Evolutionary conservation across 1,140 invertebrate species (phyloP).

Genomic region (Ceratoteleas bidentatus): DNA sequence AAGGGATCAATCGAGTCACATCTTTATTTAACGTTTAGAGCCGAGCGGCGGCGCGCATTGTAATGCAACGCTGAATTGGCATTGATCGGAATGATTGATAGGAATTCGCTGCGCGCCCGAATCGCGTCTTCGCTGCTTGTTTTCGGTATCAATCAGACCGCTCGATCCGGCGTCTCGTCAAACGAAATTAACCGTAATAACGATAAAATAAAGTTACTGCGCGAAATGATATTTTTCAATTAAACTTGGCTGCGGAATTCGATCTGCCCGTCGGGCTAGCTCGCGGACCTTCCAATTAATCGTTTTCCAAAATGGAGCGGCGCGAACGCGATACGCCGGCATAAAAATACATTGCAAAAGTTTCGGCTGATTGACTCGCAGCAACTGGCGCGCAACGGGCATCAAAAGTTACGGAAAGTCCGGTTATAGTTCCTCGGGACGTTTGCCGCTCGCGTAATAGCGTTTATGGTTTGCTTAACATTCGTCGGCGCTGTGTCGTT

Average conservation of each 20-base stretch:
- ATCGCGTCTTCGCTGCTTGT: slow-evolving; percentile 35
- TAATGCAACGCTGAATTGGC: slow-evolving; percentile 30
- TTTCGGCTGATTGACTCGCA: slow-evolving; percentile 11
- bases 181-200: neutral
- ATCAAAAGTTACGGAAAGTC: slow-evolving; percentile 28
- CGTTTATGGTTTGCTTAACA: slow-evolving; percentile 42
- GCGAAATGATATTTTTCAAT: neutral
- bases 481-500: slow-evolving; percentile 33
- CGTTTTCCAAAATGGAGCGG: slow-evolving; percentile 12
- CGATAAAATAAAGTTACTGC: neutral
- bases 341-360: slow-evolving; percentile 20
- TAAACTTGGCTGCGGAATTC: neutral
- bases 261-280: neutral
- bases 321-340: neutral
- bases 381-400: neutral
- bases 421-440: slow-evolving; percentile 32
- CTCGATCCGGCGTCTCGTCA: neutral
- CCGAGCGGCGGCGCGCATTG: slow-evolving; percentile 39
- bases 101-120: slow-evolving; percentile 27
- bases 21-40: slow-evolving; percentile 38
- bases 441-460: slow-evolving; percentile 53
- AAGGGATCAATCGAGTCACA: slow-evolving; percentile 46
- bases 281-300: neutral
- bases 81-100: slow-evolving; percentile 61
- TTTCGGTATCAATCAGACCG: slow-evolving; percentile 3